A percentile compares a stretch with the other conserved stretches of the same genome.
Conservation (phyloP, 2,888 invertebrate species). For the Acanthosepion pharaonis region DNA sequence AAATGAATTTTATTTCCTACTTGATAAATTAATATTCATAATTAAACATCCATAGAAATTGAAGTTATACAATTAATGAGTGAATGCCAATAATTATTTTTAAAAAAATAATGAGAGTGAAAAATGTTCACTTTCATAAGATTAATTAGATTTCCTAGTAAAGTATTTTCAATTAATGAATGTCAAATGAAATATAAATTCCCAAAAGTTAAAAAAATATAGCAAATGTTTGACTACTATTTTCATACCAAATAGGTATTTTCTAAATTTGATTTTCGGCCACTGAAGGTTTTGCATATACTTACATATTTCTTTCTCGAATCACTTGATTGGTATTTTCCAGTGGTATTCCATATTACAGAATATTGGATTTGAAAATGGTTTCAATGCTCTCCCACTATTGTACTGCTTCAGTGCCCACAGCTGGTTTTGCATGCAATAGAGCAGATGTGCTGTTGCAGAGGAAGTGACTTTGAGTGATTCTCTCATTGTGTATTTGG, state of each 20-base stretch:
- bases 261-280: neutral
- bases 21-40: too few species aligned
- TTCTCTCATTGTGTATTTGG: neutral
- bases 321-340: neutral
- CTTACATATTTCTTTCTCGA: neutral
- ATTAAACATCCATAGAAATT: too few species aligned
- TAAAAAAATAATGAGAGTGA: too few species aligned
- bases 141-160: too few species aligned
- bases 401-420: neutral
- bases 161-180: too few species aligned
- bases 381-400: neutral
- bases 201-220: too few species aligned
- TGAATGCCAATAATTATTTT: too few species aligned
- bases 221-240: too few species aligned
- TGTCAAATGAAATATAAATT: too few species aligned
- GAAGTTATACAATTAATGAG: too few species aligned
- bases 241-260: neutral
- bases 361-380: neutral
- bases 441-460: neutral
- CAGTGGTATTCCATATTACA: neutral
- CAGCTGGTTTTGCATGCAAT: neutral
- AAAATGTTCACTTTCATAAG: too few species aligned
- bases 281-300: neutral
- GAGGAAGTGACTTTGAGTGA: conserved; percentile 3
- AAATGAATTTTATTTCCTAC: too few species aligned